Conservation (phyloP, 2,888 invertebrate genomes). For the Lasioglossum leucozonium region DNA sequence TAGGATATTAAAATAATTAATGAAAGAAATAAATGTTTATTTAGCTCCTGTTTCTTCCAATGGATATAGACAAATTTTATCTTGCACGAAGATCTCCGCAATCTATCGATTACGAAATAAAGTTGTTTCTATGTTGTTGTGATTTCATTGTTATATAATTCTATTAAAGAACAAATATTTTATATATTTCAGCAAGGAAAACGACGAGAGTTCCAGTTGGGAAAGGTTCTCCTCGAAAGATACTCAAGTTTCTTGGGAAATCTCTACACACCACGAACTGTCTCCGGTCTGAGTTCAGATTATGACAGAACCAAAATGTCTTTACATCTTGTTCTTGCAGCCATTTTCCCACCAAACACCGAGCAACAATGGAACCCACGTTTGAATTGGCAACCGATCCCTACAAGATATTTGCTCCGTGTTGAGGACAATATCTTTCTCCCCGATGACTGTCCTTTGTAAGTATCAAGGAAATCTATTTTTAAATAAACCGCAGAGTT, state of each 20-base stretch:
- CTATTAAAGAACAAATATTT: not conserved
- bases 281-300: slow-evolving; percentile 87
- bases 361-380: slow-evolving; percentile 86
- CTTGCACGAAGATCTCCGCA: too few relatives aligned
- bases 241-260: slow-evolving; percentile 85
- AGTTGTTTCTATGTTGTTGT: too few relatives aligned
- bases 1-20: not conserved
- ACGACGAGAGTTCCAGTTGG: slow-evolving; percentile 85
- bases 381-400: slow-evolving; percentile 90
- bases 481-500: not conserved
- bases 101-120: too few relatives aligned
- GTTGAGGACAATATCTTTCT: slow-evolving; percentile 69
- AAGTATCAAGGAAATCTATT: slow-evolving; percentile 28
- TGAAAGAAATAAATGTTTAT: not conserved
- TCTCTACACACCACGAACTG: slow-evolving; percentile 83
- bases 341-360: slow-evolving; percentile 88
- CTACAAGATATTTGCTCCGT: slow-evolving; percentile 77
- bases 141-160: not conserved
- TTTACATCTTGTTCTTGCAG: slow-evolving; percentile 89
- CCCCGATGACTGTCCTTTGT: slow-evolving; percentile 72
- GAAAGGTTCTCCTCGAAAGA: slow-evolving; percentile 84
- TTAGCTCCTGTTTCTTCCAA: not conserved
- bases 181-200: slow-evolving; percentile 85
- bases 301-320: slow-evolving; percentile 91
- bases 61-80: too few relatives aligned